phyloP scores from a whole-genome alignment of 1,140 invertebrate species.

The Maniola jurtina region DNA sequence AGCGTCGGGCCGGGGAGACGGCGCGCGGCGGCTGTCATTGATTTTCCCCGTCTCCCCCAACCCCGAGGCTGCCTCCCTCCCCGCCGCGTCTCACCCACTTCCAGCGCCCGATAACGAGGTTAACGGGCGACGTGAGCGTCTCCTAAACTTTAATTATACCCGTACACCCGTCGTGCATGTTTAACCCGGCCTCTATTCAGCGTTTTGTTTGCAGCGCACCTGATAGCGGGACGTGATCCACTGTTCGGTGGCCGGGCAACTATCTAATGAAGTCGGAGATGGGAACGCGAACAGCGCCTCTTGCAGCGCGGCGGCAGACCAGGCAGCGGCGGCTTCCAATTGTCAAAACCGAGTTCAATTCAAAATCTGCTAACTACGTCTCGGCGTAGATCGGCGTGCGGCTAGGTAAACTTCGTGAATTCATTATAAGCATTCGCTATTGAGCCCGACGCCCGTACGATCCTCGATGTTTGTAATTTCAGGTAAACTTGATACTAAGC shows the following conservation, averaged over 20 bases:
- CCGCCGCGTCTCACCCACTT: slow-evolving; percentile 74
- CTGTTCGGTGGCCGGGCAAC: slow-evolving; percentile 51
- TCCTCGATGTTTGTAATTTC: slow-evolving; percentile 20
- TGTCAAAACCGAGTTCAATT: slow-evolving; percentile 39
- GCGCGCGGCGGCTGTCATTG: slow-evolving; percentile 75
- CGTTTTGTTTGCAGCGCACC: slow-evolving; percentile 74
- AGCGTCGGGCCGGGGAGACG: slow-evolving; percentile 71
- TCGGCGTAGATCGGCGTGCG: slow-evolving; percentile 41
- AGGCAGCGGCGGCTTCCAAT: slow-evolving; percentile 29
- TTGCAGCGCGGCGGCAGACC: slow-evolving; percentile 32
- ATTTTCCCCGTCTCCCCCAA: slow-evolving; percentile 69
- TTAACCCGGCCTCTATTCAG: slow-evolving; percentile 75
- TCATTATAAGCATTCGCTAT: slow-evolving; percentile 54
- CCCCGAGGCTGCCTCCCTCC: slow-evolving; percentile 51
- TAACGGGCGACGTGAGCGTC: slow-evolving; percentile 78
- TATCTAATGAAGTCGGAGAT: slow-evolving; percentile 60
- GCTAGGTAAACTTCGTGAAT: slow-evolving; percentile 49
- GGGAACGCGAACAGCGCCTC: slow-evolving; percentile 43
- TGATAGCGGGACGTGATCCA: slow-evolving; percentile 67
- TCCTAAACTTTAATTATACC: slow-evolving; percentile 79
- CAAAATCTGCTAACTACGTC: slow-evolving; percentile 52
- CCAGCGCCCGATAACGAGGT: slow-evolving; percentile 78
- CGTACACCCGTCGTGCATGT: slow-evolving; percentile 76
- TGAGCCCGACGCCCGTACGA: slow-evolving; percentile 36
- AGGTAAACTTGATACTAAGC: background rate